Conservation (phyloP, 2,113 vertebrate genomes). For the Fregata magnificens region DNA sequence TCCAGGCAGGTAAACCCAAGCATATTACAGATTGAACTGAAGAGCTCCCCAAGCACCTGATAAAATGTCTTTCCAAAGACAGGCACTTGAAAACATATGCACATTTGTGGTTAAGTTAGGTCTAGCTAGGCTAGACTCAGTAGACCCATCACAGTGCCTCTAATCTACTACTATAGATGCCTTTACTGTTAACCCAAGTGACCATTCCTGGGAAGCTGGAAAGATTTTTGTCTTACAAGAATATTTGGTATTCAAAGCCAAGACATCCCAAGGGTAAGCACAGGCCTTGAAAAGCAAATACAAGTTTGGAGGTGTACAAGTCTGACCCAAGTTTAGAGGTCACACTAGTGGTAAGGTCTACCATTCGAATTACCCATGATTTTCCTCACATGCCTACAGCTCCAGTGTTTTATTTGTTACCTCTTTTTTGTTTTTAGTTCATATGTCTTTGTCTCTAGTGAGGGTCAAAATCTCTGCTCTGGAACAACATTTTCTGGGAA, state of each 20-base stretch:
- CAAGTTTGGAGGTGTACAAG: not conserved
- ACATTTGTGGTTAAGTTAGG: not conserved
- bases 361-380: not conserved
- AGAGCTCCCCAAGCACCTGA: not conserved
- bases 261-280: not conserved
- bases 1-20: not conserved
- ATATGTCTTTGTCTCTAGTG: not conserved
- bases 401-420: not conserved
- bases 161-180: not conserved
- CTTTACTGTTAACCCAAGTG: not conserved
- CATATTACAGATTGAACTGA: not conserved
- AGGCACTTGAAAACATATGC: not conserved
- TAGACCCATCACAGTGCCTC: not conserved
- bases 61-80: not conserved
- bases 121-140: not conserved
- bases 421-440: slow-evolving; percentile 5
- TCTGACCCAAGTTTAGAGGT: not conserved
- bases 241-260: not conserved
- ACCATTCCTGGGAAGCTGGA: not conserved
- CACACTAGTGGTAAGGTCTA: not conserved
- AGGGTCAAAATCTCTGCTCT: slow-evolving; percentile 35
- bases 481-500: slow-evolving; percentile 42
- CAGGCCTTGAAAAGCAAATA: not conserved
- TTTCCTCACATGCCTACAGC: not conserved
- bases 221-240: not conserved